phyloP scores from a whole-genome alignment of 1,140 invertebrate species.

The Drosophila kepulauana region DNA sequence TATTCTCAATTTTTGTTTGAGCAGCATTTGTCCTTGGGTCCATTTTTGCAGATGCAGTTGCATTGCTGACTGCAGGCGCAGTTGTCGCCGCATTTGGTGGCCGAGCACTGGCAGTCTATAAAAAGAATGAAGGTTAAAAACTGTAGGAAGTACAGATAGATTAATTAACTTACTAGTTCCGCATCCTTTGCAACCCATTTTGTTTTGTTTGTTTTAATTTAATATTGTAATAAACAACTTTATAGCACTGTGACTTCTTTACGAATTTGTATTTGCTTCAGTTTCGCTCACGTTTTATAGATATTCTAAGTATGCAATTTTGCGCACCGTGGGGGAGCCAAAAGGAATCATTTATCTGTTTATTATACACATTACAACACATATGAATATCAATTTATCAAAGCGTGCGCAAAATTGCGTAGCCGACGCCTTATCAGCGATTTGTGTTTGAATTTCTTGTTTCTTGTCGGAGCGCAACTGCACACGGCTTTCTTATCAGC shows the following conservation, averaged over 20 bases:
- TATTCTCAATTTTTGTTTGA: slow-evolving; percentile 43
- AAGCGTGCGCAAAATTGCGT: slow-evolving; percentile 54
- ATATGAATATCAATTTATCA: slow-evolving; percentile 36
- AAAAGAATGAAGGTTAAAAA: background rate
- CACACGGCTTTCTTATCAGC: slow-evolving; percentile 63
- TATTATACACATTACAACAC: no score
- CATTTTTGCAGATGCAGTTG: slow-evolving; percentile 66
- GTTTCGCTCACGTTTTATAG: slow-evolving; percentile 48
- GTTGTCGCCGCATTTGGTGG: slow-evolving; percentile 68
- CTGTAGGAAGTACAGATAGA: background rate
- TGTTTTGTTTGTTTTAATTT: background rate
- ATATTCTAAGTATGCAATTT: slow-evolving; percentile 13
- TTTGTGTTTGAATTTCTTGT: slow-evolving; percentile 8
- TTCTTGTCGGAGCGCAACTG: slow-evolving; percentile 44
- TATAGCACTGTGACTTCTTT: slow-evolving; percentile 11
- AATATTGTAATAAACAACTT: background rate
- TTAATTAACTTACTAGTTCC: slow-evolving; percentile 59
- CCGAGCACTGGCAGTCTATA: slow-evolving; percentile 66
- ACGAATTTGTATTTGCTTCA: background rate
- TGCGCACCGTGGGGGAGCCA: slow-evolving; percentile 48
- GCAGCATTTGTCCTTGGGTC: slow-evolving; percentile 70
- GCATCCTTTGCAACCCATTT: slow-evolving; percentile 70
- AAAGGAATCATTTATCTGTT: background rate
- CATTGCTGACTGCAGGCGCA: slow-evolving; percentile 72
- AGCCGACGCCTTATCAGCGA: background rate